Evolutionary conservation across 2,113 vertebrate genomes (phyloP), one percentile per base, ranked within the genome.

Genomic region (Cyprinodon tularosa): DNA sequence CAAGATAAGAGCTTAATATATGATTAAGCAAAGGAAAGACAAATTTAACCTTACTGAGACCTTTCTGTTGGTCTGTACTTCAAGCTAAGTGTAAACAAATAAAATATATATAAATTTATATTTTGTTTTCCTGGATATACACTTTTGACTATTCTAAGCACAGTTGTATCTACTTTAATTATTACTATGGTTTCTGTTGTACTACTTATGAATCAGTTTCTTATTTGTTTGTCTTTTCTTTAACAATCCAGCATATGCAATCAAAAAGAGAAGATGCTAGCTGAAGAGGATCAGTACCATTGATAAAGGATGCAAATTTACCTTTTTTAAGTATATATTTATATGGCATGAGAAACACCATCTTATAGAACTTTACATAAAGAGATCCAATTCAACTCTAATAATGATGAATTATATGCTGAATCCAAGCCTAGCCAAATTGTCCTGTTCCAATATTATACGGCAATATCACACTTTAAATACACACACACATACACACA

Each of bases 1-100:
- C 72, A 70, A 85, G 76, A 84, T 74, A 64, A 63, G 71, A 62
- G 48, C 63, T 68, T 45, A 39, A 81, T 84, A 83, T 73, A 66
- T 68, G 75, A 37, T 69, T 57, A 83, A 69, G 9, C 14, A 68
- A 57, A 72, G 62, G 36, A 63, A 57, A 66, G 74, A 62, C 69
- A 1, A 63, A 66, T 76, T 74, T 81, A 71, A 80, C 69, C 67
- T 64, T 13, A 40, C 62, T 6, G 57, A 59, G 71, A 80, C 50
- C 70, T 48, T 45, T 70, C 38, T 57, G 60, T 57, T 60, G 50
- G 38, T 22, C 63, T 72, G 45, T 72, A 73, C 2, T 13, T 14
- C 36, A 42, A 13, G 22, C 71, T 72, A 20, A 62, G 29, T 29
- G 29, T 29, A 76, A 29, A 79, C 78, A 14, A 17, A 48, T 57